phyloP scores from a whole-genome alignment of 2,113 vertebrate species.

The Anguilla rostrata region DNA sequence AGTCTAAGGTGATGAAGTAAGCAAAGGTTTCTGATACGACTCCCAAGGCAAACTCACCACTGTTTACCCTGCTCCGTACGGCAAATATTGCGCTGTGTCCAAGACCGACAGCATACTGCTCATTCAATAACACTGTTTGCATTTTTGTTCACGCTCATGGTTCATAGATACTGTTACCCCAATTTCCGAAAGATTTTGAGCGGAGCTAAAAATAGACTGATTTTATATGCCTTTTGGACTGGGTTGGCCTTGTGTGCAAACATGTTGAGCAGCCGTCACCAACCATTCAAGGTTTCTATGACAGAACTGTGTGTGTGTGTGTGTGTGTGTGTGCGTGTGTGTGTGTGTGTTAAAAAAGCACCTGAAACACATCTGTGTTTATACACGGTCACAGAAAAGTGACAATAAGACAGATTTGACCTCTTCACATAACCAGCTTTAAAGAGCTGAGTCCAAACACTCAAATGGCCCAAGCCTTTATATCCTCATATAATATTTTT shows the following conservation, averaged over 20 bases:
- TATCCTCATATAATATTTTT: neutral
- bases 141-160: conserved; percentile 43
- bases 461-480: neutral
- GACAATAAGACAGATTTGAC: neutral
- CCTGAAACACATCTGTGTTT: neutral
- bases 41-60: conserved; percentile 47
- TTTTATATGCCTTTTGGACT: conserved; percentile 17
- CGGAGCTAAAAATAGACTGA: conserved; percentile 32
- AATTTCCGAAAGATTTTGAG: conserved; percentile 29
- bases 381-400: neutral
- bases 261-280: neutral
- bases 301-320: neutral
- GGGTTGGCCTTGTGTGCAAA: conserved; percentile 15
- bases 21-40: conserved; percentile 60
- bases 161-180: conserved; percentile 37
- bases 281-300: neutral
- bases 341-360: neutral
- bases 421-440: neutral
- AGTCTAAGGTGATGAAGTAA: conserved; percentile 54
- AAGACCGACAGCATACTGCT: conserved; percentile 47
- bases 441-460: neutral
- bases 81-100: conserved; percentile 51
- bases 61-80: conserved; percentile 50
- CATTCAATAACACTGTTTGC: conserved; percentile 47
- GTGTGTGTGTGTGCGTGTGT: neutral